These are phyloP conservation scores for Carabus problematicus DNA, from an alignment of 2,888 invertebrate species.

Conservation along the genomic window DNA sequence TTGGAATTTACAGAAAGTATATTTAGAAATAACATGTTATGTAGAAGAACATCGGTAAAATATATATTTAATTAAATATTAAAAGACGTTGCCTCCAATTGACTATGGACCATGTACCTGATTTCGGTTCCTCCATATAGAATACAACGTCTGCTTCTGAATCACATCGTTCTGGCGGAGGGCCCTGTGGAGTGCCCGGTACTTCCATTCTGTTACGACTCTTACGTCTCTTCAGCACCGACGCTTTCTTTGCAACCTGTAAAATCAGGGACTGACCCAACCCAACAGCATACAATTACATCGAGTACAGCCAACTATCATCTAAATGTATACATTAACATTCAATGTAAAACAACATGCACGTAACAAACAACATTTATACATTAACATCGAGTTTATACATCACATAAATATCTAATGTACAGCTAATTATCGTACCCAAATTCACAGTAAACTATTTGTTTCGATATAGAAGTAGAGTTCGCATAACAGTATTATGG, in stretches of 20 bases:
- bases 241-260: conserved; percentile 78
- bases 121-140: conserved; percentile 70
- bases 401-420: background rate
- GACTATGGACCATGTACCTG: conserved; percentile 55
- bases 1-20: conserved; percentile 3
- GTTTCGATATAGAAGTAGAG: background rate
- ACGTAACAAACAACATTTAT: conserved; percentile 22
- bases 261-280: conserved; percentile 73
- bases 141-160: conserved; percentile 71
- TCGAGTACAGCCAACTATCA: conserved; percentile 45
- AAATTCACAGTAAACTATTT: background rate
- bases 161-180: conserved; percentile 58
- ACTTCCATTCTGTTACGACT: conserved; percentile 72
- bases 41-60: too few species aligned
- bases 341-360: conserved; percentile 57
- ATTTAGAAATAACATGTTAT: background rate
- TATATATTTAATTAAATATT: too few species aligned
- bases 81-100: too few species aligned
- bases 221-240: conserved; percentile 73
- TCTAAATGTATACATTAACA: conserved; percentile 49
- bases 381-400: background rate
- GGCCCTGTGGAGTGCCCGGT: conserved; percentile 50
- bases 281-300: conserved; percentile 54
- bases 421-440: background rate
- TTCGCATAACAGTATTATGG: background rate